Percentiles rank a stretch among this genome's conserved stretches.
These are phyloP conservation scores for Dugesia japonica DNA, from an alignment of 2,888 invertebrate genomes.

Conservation along the genomic window DNA sequence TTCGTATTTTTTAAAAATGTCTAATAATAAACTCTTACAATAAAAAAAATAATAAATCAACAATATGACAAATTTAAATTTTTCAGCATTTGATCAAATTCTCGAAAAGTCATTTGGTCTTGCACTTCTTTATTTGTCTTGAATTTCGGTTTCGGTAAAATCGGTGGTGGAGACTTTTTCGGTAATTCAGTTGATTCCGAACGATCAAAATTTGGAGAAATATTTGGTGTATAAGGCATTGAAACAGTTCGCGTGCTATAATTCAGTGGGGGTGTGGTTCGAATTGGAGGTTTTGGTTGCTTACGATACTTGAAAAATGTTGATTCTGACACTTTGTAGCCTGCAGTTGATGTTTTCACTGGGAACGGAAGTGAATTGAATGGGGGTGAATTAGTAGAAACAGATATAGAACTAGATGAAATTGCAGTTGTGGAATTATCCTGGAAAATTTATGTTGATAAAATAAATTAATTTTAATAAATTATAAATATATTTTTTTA, in stretches of 20 bases:
- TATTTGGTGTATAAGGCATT: background rate
- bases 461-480: too few relatives aligned
- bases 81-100: constrained; percentile 2
- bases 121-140: background rate
- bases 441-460: too few relatives aligned
- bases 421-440: background rate
- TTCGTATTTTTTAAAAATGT: too few relatives aligned
- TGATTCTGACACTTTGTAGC: background rate
- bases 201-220: background rate
- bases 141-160: background rate
- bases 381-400: background rate
- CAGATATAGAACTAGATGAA: background rate
- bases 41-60: too few relatives aligned
- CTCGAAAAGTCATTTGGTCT: background rate
- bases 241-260: background rate
- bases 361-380: background rate
- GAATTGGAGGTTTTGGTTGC: background rate
- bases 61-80: background rate
- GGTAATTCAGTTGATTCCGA: background rate
- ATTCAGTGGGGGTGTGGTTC: background rate
- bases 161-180: background rate
- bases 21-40: too few relatives aligned
- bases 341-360: background rate
- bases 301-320: background rate
- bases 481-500: too few relatives aligned